A percentile compares a stretch with the other conserved stretches of the same genome.
These are phyloP conservation scores for Sussaba pulchella DNA, from an alignment of 2,888 invertebrate genomes.

Conservation along the genomic window DNA sequence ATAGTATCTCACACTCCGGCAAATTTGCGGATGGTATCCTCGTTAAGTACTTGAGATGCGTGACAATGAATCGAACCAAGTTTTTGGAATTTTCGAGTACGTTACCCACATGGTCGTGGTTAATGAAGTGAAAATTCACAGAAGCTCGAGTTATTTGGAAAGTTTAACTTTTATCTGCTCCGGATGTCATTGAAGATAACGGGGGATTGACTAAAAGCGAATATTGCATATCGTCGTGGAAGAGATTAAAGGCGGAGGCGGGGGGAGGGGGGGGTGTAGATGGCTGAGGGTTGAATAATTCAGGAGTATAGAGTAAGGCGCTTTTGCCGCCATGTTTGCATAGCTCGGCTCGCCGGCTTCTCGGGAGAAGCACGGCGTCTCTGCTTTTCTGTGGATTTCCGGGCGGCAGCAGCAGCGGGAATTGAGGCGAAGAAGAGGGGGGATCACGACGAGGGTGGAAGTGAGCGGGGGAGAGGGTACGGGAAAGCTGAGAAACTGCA, in stretches of 20 bases:
- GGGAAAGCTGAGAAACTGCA: slow-evolving; percentile 61
- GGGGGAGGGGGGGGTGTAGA: slow-evolving; percentile 35
- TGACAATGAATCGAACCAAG: neutral
- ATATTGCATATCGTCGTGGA: slow-evolving; percentile 49
- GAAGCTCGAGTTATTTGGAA: slow-evolving; percentile 39
- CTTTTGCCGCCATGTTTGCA: slow-evolving; percentile 79
- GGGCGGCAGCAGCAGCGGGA: slow-evolving; percentile 72
- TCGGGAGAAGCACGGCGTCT: slow-evolving; percentile 61
- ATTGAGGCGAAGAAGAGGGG: slow-evolving; percentile 69
- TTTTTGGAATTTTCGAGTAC: slow-evolving; percentile 46
- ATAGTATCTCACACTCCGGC: slow-evolving; percentile 32
- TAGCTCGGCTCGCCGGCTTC: slow-evolving; percentile 71
- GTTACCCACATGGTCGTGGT: slow-evolving; percentile 40
- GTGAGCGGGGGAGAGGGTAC: slow-evolving; percentile 36
- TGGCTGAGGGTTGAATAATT: slow-evolving; percentile 76
- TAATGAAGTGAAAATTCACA: slow-evolving; percentile 60
- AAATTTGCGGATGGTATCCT: slow-evolving; percentile 39
- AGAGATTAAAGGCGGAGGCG: slow-evolving; percentile 45
- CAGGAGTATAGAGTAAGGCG: slow-evolving; percentile 74
- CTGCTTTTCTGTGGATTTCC: slow-evolving; percentile 73
- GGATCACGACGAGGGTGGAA: slow-evolving; percentile 63
- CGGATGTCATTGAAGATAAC: slow-evolving; percentile 29
- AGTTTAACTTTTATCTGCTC: slow-evolving; percentile 44
- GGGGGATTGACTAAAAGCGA: slow-evolving; percentile 63
- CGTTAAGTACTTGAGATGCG: slow-evolving; percentile 26